Base-by-base conservation (phyloP, 1,140 invertebrate genomes). In the Mamestra configurata region DNA sequence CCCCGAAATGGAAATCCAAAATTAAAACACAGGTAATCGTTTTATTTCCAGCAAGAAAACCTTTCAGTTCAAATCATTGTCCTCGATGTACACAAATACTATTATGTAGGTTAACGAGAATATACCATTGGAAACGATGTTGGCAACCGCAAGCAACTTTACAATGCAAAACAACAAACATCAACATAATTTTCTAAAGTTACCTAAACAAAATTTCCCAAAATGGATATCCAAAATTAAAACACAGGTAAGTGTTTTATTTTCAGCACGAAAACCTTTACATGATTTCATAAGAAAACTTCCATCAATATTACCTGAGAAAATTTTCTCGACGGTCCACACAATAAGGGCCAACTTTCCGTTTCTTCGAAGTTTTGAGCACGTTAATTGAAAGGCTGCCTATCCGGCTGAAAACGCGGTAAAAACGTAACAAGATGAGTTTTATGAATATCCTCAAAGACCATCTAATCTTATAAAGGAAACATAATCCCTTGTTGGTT, bases 301-400 rank as follows among this genome's bases (percentile, higher is more conserved):
- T 59, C 6, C 11, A 31, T 15, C 55, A 37, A 20, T 22, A 64
- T n/a, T 4, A 20, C 13, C 10, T n/a, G 35, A 20, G 35, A 35
- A 64, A 64, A 40, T 20, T 40, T 40, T 40, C 40, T 43, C 13
- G 10, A 27, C 5, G 22, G 13, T 64, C 35, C 22, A 22, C 40
- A 27, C 40, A 51, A 64, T n/a, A 64, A 76, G 24, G 35, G 6
- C 7, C 46, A 61, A 57, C 35, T 46, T 18, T 22, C 31, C 31
- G 59, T 57, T 77, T 72, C 64, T 81, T 75, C 55, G 73, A 82
- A 82, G 35, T 82, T 79, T 35, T 77, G 61, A 79, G n/a, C 71
- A 49, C 20, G 51, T 46, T 84, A 84, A 84, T 84, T 84, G 77
- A 84, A 84, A 76, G 57, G 57, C 61, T 79, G 79, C 78, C 77